Base-by-base conservation (phyloP, 2,797 vertebrate genomes). In the Crax fasciolata region DNA sequence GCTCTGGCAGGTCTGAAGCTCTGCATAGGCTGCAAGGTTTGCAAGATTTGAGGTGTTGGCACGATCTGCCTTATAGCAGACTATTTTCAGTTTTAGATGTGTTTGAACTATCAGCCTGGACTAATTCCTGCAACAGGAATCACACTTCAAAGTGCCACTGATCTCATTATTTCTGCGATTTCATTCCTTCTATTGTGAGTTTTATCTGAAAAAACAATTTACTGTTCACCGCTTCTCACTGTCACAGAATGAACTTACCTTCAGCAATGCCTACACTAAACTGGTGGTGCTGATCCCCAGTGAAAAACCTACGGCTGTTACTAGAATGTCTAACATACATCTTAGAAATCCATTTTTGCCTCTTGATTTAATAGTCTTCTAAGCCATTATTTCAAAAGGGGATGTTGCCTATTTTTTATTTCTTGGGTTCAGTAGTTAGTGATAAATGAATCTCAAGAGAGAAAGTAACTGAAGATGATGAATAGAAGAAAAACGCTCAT, bases 391-490 rank as follows among this genome's bases (percentile, higher is more conserved):
- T 96, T 97, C 72, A 92, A 95, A 97, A 94, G 88, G 35, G 76
- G 95, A 97, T 91, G 88, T 96, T 98, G 93, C 87, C 97, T 93
- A 39, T 92, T 94, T 95, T 96, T 97, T 96, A 83, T 95, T 81
- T 96, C 90, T 94, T 77, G 89, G 90, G 77, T 94, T 97, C 97
- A 94, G 95, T 97, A 89, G 85, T 88, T 94, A 93, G 62, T 93
- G 93, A 97, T 97, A 97, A 96, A 97, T 95, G 96, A 79, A 84
- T 97, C 97, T 96, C 92, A 57, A 62, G 97, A 93, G 96, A 96
- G 55, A 96, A 97, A 87, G 89, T 93, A 93, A 93, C 84, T 90
- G 78, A 89, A 93, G 90, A 89, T 80, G 94, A 96, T 94, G 89
- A 97, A 92, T 92, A 89, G 84, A 84, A 78, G 63, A 89, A 94